Base-by-base conservation (phyloP, 2,888 invertebrate species). In the Isotomurus palustris region DNA sequence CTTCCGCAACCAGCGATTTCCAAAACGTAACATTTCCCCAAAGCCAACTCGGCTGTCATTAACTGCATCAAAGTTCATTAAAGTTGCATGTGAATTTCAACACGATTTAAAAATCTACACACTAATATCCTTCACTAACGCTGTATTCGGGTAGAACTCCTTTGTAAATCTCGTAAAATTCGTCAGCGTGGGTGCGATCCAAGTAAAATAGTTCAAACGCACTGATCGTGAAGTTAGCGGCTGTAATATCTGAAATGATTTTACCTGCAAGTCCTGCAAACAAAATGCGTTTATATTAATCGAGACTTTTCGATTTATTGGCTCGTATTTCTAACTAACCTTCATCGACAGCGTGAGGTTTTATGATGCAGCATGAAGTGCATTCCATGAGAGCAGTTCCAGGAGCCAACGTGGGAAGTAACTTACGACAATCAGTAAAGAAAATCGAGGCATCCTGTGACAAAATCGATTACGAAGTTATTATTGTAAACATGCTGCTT, bases 91-190 rank as follows among this genome's bases (percentile, higher is more conserved):
- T 4, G 45, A 14, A 53, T 22, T 3, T n/a, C 28, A 8, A 24
- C 5, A 41, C 17, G 19, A 36, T 14, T 22, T 29, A 43, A 52
- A 50, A 41, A 22, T 41, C n/a, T 19, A 19, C 17, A 44, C 40
- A 35, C 12, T 17, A 57, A 45, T n/a, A 22, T 38, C 1, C 40
- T 22, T 24, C 29, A 25, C 21, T 72, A 73, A 85, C 86, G 74
- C 83, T 81, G 73, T 84, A 87, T 71, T 91, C 89, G 1, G 84
- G 83, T 35, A 90, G 81, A 51, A 91, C 88, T 1, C 91, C 92
- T 74, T 90, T 90, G 75, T 95, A 95, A 3, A 94, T 87, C 77
- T 94, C 93, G 72, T 87, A 84, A 77, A 94, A 94, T 74, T 94
- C 92, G 71, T 90, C 88, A 4, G 91, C 90, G 74, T 91, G 88